phyloP scores from a whole-genome alignment of 2,797 vertebrate genomes.

The Anabas testudineus region DNA sequence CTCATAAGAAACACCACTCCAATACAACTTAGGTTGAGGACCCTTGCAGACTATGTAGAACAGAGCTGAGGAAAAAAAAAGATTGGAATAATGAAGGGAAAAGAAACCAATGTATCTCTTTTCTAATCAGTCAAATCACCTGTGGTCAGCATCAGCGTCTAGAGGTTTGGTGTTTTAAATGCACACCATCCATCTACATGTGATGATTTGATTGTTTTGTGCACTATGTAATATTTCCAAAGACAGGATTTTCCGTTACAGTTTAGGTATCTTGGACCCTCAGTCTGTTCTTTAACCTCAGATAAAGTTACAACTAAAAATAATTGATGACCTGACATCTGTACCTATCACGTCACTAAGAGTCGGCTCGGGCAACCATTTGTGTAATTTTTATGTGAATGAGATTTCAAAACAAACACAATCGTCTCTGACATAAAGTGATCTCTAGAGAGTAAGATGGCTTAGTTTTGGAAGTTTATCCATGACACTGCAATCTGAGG shows the following conservation, averaged over 20 bases:
- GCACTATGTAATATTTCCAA: conserved; percentile 5
- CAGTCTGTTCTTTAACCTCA: conserved; percentile 1
- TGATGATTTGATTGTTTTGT: conserved; percentile 22
- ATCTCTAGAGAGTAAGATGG: conserved; percentile 41
- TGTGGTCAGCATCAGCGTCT: conserved; percentile 49
- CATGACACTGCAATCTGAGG: conserved; percentile 55
- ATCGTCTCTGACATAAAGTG: conserved; percentile 33
- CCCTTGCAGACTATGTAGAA: conserved; percentile 23
- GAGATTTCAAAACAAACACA: conserved; percentile 57
- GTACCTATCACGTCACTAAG: conserved; percentile 4
- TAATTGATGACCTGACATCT: conserved; percentile 21
- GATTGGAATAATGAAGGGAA: not conserved
- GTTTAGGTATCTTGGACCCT: conserved; percentile 3
- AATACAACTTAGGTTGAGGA: conserved; percentile 70
- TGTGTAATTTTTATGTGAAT: conserved; percentile 30
- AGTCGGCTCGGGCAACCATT: conserved; percentile 32
- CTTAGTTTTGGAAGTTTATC: conserved; percentile 42
- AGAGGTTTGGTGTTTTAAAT: conserved; percentile 53
- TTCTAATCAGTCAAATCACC: conserved; percentile 66
- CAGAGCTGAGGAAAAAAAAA: not conserved
- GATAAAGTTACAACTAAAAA: conserved; percentile 20
- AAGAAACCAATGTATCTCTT: conserved; percentile 24
- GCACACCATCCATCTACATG: conserved; percentile 41
- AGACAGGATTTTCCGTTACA: conserved; percentile 24
- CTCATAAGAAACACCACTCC: conserved; percentile 75